A percentile compares a stretch with the other conserved stretches of the same genome.
Conservation (phyloP, 2,888 invertebrate species). For the Drosophila kokeensis region DNA sequence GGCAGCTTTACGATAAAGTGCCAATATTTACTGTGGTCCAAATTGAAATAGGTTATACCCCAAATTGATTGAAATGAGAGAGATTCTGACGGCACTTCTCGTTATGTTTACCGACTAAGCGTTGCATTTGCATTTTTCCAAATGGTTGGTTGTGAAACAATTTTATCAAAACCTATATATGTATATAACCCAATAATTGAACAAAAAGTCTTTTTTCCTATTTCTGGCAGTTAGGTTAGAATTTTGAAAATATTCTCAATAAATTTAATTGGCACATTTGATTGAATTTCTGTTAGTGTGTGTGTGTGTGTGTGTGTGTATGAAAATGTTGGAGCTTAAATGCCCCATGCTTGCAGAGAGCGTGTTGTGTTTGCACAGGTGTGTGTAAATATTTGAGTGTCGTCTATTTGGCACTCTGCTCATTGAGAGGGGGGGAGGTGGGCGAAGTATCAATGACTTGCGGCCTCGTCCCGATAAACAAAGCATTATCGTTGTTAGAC, state of each 20-base stretch:
- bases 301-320: not conserved
- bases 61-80: not conserved
- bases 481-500: not conserved
- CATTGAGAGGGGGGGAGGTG: conserved; percentile 3
- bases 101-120: too few species aligned
- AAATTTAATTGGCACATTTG: conserved; percentile 10
- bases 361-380: conserved; percentile 29
- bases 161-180: not conserved
- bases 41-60: not conserved
- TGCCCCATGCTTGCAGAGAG: not conserved
- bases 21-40: not conserved
- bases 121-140: not conserved
- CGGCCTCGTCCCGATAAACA: conserved; percentile 31
- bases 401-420: conserved; percentile 56
- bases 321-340: conserved; percentile 1
- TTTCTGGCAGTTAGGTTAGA: too few species aligned
- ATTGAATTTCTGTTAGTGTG: not conserved
- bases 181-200: not conserved
- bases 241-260: not conserved
- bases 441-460: conserved; percentile 49
- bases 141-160: not conserved
- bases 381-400: conserved; percentile 54
- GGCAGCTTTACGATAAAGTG: not conserved
- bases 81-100: not conserved
- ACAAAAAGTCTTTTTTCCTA: not conserved